Evolutionary conservation across 30 jellyfish, hydroid and myxozoan species (phyloP), one percentile per base, ranked within the genome.

Genomic region (Aurelia coerulea): DNA sequence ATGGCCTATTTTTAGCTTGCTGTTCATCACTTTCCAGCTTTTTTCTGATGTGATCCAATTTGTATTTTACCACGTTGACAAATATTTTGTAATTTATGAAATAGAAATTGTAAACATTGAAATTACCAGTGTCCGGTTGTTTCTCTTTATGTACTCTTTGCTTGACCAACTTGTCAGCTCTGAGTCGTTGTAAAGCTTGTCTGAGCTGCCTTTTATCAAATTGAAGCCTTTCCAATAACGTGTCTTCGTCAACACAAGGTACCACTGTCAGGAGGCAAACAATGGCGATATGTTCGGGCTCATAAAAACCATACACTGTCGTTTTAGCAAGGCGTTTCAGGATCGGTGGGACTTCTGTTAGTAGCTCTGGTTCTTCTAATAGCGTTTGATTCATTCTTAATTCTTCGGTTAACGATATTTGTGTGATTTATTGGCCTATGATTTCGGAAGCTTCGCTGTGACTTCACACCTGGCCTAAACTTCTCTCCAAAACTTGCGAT

Each of bases 221-320:
- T 19, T 85, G 90, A 67, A 96, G 88, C 63, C 92, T 79, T 17
- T 90, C 98, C 15, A 91, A 58, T 12, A 96, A 46, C 15, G 97
- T 86, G 62, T 96, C 99, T 81, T 96, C 99, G 39, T 96, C 99
- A 33, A 96, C 90, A 68, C 98, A 92, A 2, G 98, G 95, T 29
- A 87, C 90, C 31, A 75, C 94, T 0, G 98, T 83, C 49, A 96
- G 90, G 2, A 96, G 74, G 59, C 91, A 63, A 13, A 96, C 65
- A 15, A 97, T 89, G 35, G 97, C 97, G 29, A 96, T 78, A 39
- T 84, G 98, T 79, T 88, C 97, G 17, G 98, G 96, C 62, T 96
- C 98, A 64, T 96, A 96, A 60, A 96, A 92, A 19, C 97, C 98
- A 76, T 96, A 92, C 23, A 97, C 98, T 5, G 90, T 94, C 73